Base-by-base conservation (phyloP, 1,140 invertebrate species). In the Acromyrmex echinatior region DNA sequence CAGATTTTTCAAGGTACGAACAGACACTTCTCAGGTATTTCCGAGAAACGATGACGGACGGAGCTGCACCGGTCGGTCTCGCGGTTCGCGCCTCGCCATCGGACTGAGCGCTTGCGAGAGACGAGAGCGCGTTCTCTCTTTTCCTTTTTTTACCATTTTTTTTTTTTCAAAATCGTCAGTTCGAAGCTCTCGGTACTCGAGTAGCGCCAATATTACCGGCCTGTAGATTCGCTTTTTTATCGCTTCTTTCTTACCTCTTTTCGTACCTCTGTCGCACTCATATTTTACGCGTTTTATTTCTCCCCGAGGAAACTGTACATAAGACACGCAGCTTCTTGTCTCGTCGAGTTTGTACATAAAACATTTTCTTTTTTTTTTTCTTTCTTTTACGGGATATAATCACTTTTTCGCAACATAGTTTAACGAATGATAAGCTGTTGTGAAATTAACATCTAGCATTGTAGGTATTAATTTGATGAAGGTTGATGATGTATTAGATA, bases 11-110 rank as follows among this genome's bases (percentile, higher is more conserved):
- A 85, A 88, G 86, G 81, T 90, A 88, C 86, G 70, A 85, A 86
- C 92, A 86, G 86, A 90, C 87, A 90, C 89, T 90, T 92, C 87
- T 85, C 81, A 49, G 88, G 63, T 66, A 86, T 93, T 76, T 94
- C 93, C 89, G 62, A 89, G 93, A 94, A 94, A 88, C 89, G 89
- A 66, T 87, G 80, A 87, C 88, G 70, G 80, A 87, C 14, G 63
- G 76, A 68, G 58, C 53, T 58, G 86, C 82, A 14, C 79, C 58
- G 62, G 73, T 70, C 58, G 63, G 73, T 70, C 84, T 71, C 65
- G 73, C 60, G 35, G 25, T 39, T 78, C 76, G 65, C 77, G 35
- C 28, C 62, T 80, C 77, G 51, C 28, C 81, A 39, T 21, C 14
- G 71, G 73, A 86, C 89, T 62, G 81, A 51, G 45, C 70, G 49